Conservation (phyloP, 2,113 vertebrate genomes). For the Opisthocomus hoazin region DNA sequence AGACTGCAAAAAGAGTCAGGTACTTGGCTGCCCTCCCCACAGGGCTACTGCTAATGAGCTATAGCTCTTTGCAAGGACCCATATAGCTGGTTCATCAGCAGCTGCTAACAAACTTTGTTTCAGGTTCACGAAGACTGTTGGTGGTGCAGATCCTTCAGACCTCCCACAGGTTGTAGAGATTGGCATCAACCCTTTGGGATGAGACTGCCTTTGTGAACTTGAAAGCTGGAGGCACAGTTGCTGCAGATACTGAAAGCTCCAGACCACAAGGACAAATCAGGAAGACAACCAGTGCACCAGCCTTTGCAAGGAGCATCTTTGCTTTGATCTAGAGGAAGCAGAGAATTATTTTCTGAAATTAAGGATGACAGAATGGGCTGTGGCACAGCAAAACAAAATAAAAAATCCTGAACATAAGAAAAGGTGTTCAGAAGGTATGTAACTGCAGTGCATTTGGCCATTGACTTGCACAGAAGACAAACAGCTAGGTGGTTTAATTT, state of each 20-base stretch:
- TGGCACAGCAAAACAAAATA: constrained; percentile 18
- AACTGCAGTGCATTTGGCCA: neutral
- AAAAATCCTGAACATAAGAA: neutral
- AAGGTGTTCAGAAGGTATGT: neutral
- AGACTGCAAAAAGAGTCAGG: neutral
- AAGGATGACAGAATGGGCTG: neutral
- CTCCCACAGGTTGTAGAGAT: neutral
- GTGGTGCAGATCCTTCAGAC: neutral
- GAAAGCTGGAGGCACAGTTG: neutral
- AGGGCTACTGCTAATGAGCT: neutral
- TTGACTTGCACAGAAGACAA: neutral
- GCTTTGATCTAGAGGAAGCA: constrained; percentile 1
- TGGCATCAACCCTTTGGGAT: accelerated
- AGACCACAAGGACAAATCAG: neutral
- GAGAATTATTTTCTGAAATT: constrained; percentile 11
- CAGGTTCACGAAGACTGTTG: accelerated
- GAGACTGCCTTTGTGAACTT: neutral
- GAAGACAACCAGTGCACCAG: neutral
- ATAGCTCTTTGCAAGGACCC: neutral
- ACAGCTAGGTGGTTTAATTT: neutral
- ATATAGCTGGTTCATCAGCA: neutral
- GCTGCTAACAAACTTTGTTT: neutral
- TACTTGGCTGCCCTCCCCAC: neutral
- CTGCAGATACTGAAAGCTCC: neutral
- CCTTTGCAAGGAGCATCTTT: neutral